Evolutionary conservation across 2,797 vertebrate genomes (phyloP).

Genomic region (Passerculus sandwichensis): DNA sequence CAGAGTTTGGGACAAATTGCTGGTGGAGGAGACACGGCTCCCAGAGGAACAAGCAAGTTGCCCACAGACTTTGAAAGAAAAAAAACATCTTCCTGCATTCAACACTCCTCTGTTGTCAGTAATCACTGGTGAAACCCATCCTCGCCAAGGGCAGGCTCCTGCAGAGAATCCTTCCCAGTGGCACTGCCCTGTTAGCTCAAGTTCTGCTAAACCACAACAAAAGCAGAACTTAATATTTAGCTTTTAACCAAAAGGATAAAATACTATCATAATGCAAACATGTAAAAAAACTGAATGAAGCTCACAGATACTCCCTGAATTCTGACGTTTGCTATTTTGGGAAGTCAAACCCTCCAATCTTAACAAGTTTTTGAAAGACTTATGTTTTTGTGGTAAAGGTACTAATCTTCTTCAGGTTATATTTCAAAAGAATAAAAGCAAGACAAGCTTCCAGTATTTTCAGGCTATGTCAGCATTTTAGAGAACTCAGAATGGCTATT

Average conservation of each 20-base stretch:
- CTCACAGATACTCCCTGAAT: not conserved
- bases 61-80: constrained; percentile 7
- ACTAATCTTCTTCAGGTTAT: not conserved
- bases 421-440: constrained; percentile 3
- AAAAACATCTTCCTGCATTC: not conserved
- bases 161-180: not conserved
- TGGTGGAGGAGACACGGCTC: not conserved
- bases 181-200: not conserved
- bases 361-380: not conserved
- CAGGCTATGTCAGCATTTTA: not conserved
- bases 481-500: not conserved
- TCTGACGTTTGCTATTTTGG: not conserved
- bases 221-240: not conserved
- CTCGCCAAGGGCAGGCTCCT: not conserved
- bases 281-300: not conserved
- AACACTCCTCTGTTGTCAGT: not conserved
- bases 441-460: not conserved
- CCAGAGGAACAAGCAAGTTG: not conserved
- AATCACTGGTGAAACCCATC: not conserved
- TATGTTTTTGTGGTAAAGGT: constrained; percentile 8
- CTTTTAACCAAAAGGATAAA: constrained; percentile 18
- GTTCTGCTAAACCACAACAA: constrained; percentile 48
- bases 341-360: not conserved
- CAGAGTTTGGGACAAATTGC: constrained; percentile 21
- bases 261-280: not conserved